Conservation (phyloP, 2,797 vertebrate species). For the Helarctos malayanus region DNA sequence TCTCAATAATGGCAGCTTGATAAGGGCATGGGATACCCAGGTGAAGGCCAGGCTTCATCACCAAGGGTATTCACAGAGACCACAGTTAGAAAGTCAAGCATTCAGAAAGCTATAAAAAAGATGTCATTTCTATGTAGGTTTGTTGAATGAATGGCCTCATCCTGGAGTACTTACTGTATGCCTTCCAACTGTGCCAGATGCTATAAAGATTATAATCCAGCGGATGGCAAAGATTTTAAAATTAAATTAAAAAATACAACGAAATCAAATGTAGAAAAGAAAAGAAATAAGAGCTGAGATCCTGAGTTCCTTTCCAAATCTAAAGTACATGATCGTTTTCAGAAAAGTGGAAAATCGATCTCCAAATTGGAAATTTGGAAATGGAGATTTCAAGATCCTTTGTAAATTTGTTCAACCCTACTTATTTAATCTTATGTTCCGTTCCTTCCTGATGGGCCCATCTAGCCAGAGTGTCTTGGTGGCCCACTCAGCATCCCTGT, state of each 20-base stretch:
- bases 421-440: neutral
- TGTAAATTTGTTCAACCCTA: neutral
- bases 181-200: neutral
- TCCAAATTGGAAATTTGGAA: slow-evolving; percentile 2
- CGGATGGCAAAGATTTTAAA: slow-evolving; percentile 25
- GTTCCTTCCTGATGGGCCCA: neutral
- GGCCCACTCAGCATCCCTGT: neutral
- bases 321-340: slow-evolving; percentile 17
- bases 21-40: neutral
- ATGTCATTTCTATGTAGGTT: neutral
- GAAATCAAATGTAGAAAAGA: neutral
- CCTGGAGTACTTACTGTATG: neutral
- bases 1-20: neutral
- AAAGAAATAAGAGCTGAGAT: neutral
- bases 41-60: neutral
- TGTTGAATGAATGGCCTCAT: neutral
- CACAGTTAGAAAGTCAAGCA: neutral
- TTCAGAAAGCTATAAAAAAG: neutral
- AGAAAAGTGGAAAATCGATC: slow-evolving; percentile 6
- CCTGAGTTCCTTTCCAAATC: slow-evolving; percentile 35
- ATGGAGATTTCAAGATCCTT: slow-evolving; percentile 9
- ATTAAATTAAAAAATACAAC: neutral
- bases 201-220: neutral
- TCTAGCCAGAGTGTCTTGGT: neutral
- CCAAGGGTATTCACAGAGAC: neutral